Percentiles rank a stretch among this genome's conserved stretches.
Evolutionary conservation across 1,140 invertebrate genomes (phyloP).

Genomic region (Zaprionus tsacasi): DNA sequence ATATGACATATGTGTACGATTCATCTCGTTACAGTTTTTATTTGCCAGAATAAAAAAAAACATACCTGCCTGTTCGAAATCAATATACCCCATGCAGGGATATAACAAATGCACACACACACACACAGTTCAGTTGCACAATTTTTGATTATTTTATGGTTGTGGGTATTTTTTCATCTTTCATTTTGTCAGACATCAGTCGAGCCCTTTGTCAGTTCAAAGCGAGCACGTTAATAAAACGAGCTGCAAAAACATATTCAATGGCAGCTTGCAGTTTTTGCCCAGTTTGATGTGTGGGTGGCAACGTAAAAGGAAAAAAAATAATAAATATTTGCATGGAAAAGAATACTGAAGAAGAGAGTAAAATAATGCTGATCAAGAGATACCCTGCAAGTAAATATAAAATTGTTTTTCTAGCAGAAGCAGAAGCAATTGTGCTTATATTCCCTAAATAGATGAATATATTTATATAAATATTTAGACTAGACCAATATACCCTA

Average conservation of each 20-base stretch:
- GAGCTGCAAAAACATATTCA: constrained; percentile 53
- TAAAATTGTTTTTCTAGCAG: too few species aligned
- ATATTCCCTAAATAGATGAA: not conserved
- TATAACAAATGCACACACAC: constrained; percentile 20
- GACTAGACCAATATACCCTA: not conserved
- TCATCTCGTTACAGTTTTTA: too few species aligned
- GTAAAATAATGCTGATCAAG: not conserved
- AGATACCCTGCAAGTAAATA: not conserved
- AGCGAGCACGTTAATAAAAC: constrained; percentile 64
- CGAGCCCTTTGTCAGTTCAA: constrained; percentile 69
- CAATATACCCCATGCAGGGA: not conserved
- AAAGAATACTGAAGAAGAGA: constrained; percentile 22
- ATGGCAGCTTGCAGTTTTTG: constrained; percentile 36
- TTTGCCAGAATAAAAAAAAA: too few species aligned
- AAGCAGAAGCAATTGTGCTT: too few species aligned
- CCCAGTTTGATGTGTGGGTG: constrained; percentile 36
- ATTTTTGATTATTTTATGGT: constrained; percentile 62
- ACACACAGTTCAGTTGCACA: constrained; percentile 57
- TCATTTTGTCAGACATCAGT: constrained; percentile 65
- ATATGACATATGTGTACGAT: too few species aligned
- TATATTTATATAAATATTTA: not conserved
- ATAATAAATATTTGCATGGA: constrained; percentile 59
- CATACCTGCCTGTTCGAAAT: too few species aligned
- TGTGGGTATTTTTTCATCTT: constrained; percentile 38
- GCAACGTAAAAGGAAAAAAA: constrained; percentile 1